Evolutionary conservation across 2,113 vertebrate genomes (phyloP).

Genomic region (Festucalex cinctus): DNA sequence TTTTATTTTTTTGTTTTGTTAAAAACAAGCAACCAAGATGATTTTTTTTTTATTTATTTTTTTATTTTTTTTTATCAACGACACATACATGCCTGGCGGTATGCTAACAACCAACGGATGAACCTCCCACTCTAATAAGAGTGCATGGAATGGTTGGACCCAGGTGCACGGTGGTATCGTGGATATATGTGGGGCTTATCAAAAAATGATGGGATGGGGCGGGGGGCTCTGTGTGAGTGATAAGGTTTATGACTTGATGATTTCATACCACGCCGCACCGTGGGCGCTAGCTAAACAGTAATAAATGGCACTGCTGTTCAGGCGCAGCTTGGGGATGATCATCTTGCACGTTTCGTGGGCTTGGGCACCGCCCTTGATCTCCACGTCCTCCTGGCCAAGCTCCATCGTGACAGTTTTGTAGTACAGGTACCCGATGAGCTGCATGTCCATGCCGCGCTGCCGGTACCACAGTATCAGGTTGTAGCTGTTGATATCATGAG

Average conservation of each 20-base stretch:
- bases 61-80: too few species aligned
- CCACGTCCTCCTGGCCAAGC: not conserved
- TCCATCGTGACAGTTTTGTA: accelerated
- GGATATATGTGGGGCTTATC: too few species aligned
- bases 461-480: constrained; percentile 50
- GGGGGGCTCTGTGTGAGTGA: not conserved
- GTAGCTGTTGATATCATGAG: constrained; percentile 27
- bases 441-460: not conserved
- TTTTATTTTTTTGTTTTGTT: too few species aligned
- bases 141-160: too few species aligned
- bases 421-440: constrained; percentile 29
- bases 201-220: too few species aligned
- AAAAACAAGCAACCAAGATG: too few species aligned
- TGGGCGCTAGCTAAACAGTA: constrained; percentile 31
- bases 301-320: constrained; percentile 14
- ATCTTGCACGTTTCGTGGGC: not conserved
- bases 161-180: too few species aligned
- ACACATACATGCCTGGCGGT: too few species aligned
- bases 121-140: not conserved
- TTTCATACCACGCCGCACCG: not conserved
- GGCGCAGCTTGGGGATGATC: not conserved
- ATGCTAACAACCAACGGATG: too few species aligned
- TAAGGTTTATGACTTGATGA: constrained; percentile 15
- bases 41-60: too few species aligned
- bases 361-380: not conserved